Percentiles rank a stretch among this genome's conserved stretches.
These are phyloP conservation scores for Drosophila barbarae DNA, from an alignment of 2,888 invertebrate species.

Conservation along the genomic window DNA sequence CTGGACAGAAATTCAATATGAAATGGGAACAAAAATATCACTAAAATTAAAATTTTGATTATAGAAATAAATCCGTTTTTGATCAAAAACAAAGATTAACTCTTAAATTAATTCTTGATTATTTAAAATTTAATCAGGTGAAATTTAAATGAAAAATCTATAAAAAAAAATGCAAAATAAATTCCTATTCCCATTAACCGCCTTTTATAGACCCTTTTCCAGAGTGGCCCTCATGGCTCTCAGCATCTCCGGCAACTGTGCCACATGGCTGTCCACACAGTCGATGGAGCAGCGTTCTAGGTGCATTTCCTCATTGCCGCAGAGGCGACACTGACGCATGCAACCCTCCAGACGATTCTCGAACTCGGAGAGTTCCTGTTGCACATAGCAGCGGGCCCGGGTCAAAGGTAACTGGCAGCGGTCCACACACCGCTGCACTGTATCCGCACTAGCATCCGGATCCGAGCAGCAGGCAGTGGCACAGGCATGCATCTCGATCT, in stretches of 20 bases:
- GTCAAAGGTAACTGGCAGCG: conserved; percentile 86
- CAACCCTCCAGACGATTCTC: conserved; percentile 87
- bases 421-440: conserved; percentile 89
- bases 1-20: not conserved
- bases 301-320: conserved; percentile 1
- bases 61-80: not conserved
- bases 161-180: not conserved
- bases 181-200: too few species aligned
- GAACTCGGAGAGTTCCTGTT: conserved; percentile 81
- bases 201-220: conserved; percentile 37
- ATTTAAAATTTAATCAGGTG: not conserved
- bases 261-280: conserved; percentile 90
- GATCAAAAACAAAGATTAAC: too few species aligned
- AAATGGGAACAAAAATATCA: too few species aligned
- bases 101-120: too few species aligned
- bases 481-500: conserved; percentile 93
- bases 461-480: conserved; percentile 92
- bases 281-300: conserved; percentile 45
- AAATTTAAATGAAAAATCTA: not conserved
- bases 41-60: not conserved
- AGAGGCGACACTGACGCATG: conserved; percentile 49
- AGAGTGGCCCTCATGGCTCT: conserved; percentile 81
- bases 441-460: conserved; percentile 84
- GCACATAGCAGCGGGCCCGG: conserved; percentile 84
- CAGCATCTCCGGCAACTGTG: conserved; percentile 85